A percentile compares a stretch with the other conserved stretches of the same genome.
Conservation (phyloP, 2,888 invertebrate species). For the Psylliodes chrysocephalus region DNA sequence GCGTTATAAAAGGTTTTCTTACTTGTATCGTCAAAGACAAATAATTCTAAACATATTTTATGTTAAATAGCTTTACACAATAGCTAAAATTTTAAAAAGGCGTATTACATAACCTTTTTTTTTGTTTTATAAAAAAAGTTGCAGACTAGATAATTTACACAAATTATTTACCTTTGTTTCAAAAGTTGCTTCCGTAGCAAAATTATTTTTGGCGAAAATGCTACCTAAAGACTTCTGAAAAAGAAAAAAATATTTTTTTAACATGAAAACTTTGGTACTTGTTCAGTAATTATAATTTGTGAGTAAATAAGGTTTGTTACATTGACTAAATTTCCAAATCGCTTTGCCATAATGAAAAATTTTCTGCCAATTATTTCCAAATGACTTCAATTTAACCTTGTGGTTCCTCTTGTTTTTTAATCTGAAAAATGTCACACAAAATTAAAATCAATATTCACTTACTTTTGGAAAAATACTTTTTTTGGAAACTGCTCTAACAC, state of each 20-base stretch:
- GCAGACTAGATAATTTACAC: too few species aligned
- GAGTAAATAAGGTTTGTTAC: constrained; percentile 41
- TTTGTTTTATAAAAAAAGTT: too few species aligned
- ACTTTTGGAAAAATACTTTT: constrained; percentile 63
- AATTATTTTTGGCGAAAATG: constrained; percentile 59
- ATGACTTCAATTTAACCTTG: constrained; percentile 56
- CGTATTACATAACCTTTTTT: neutral
- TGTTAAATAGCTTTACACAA: neutral
- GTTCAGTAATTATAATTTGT: constrained; percentile 30
- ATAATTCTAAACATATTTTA: too few species aligned
- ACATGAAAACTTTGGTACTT: constrained; percentile 28
- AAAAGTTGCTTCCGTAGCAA: constrained; percentile 71
- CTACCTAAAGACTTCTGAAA: constrained; percentile 59
- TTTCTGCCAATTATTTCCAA: constrained; percentile 29
- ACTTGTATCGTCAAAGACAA: too few species aligned
- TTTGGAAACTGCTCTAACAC: constrained; percentile 61
- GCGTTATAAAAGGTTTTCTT: too few species aligned
- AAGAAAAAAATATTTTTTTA: constrained; percentile 29
- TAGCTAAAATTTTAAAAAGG: neutral
- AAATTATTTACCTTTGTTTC: constrained; percentile 68
- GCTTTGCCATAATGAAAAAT: constrained; percentile 47
- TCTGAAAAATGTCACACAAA: constrained; percentile 33
- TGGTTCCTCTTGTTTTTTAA: constrained; percentile 18
- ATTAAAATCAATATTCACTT: constrained; percentile 56
- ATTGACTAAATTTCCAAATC: constrained; percentile 47